Base-by-base conservation (phyloP, 2,113 vertebrate species). In the Elachura formosa region DNA sequence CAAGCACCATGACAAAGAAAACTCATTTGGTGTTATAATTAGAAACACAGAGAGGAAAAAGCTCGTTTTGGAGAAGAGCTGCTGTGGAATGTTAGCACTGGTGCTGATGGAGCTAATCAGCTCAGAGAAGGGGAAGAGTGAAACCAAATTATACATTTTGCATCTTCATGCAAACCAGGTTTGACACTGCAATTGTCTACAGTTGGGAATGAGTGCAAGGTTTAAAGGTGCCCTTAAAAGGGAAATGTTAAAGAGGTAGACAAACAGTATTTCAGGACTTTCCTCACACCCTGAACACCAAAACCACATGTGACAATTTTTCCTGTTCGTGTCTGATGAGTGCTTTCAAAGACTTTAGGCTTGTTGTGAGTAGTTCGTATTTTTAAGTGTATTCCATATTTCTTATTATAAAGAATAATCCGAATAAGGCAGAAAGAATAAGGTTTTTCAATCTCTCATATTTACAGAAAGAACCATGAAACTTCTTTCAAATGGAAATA, bases 1-100 rank as follows among this genome's bases (percentile, higher is more conserved):
- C 21, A 5, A 97, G 93, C 55, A 91, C 19, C 38, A 19, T 4
- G 58, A 96, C 92, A 94, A 93, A 96, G 94, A 89, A 96, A 96
- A 95, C 93, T 84, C 96, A 95, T 90, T 97, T 49, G 69, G 33
- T 52, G 93, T 74, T 71, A 94, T 84, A 90, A 87, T 91, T 92
- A 97, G 95, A 91, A 96, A 96, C 89, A 34, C 1, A 22, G 67
- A 91, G 82, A 89, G 87, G 75, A 93, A 96, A 94, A 91, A 87
- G 87, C 89, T 94, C 89, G 55, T 96, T 94, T 91, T 89, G 46
- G 78, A 91, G 93, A 83, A 90, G 78, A 77, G 89, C 81, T 85
- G 87, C 67, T 94, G 59, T 95, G 90, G 90, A 95, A 90, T 1
- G 8, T 48, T 88, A 71, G 45, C 41, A 29, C 12, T 90, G 93